Percentiles rank a stretch among this genome's conserved stretches.
Evolutionary conservation across 2,113 vertebrate species (phyloP).

Genomic region (Anoura caudifer): DNA sequence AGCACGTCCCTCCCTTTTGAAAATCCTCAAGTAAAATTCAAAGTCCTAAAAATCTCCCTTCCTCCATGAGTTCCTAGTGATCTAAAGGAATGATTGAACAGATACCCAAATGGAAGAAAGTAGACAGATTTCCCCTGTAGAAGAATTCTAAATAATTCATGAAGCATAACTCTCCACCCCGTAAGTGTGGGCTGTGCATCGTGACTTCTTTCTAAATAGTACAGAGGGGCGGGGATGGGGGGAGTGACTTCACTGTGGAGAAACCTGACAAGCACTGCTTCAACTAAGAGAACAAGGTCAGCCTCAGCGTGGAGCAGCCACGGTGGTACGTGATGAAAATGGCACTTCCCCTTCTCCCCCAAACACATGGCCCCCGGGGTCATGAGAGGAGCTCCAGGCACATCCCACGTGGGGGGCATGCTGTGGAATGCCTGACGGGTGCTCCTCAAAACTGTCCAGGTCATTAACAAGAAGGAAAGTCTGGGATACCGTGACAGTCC

Average conservation of each 20-base stretch:
- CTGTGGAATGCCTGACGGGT: neutral
- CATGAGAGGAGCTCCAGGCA: neutral
- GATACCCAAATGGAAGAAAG: neutral
- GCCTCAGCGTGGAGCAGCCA: neutral
- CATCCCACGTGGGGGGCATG: neutral
- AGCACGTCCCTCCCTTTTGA: neutral
- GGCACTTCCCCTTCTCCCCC: no score
- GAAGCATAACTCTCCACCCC: neutral
- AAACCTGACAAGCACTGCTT: neutral
- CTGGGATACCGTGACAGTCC: neutral
- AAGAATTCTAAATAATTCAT: neutral
- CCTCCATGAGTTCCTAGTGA: neutral
- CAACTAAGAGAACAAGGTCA: neutral
- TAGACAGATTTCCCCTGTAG: neutral
- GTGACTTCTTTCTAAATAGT: neutral
- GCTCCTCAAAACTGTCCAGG: neutral
- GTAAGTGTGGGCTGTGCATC: neutral
- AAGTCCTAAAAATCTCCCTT: neutral
- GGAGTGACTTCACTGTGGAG: neutral
- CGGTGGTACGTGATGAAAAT: neutral
- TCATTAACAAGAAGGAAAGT: neutral
- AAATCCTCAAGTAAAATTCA: neutral
- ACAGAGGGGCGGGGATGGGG: accelerated
- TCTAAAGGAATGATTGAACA: neutral
- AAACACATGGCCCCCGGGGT: neutral